Conservation (phyloP, 2,113 vertebrate species). For the Pedetes capensis region DNA sequence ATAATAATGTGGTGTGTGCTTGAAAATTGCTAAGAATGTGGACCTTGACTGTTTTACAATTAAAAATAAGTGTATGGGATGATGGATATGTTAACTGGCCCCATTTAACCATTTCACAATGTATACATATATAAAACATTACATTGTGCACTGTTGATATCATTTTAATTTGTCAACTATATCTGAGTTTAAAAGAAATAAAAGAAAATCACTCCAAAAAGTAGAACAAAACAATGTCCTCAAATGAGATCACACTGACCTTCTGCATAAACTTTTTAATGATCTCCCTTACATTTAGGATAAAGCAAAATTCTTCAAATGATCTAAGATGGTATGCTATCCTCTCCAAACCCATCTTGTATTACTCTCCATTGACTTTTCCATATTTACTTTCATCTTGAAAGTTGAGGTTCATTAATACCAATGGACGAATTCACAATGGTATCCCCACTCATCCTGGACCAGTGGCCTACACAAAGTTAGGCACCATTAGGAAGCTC, state of each 20-base stretch:
- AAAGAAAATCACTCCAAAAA: background rate
- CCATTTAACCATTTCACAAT: background rate
- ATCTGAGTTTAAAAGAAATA: background rate
- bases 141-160: background rate
- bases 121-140: too few species aligned
- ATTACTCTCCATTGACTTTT: background rate
- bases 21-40: background rate
- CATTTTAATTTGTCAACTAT: background rate
- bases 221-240: background rate
- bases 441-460: background rate
- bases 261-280: background rate
- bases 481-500: background rate
- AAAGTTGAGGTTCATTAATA: background rate
- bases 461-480: background rate
- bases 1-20: background rate
- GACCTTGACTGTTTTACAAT: background rate
- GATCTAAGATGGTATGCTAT: background rate
- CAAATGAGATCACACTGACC: background rate
- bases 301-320: background rate
- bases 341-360: background rate
- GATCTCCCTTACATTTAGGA: background rate
- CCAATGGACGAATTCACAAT: fast-evolving
- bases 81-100: background rate
- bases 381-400: background rate
- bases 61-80: background rate